phyloP scores from a whole-genome alignment of 2,113 vertebrate genomes.

The Melospiza georgiana region DNA sequence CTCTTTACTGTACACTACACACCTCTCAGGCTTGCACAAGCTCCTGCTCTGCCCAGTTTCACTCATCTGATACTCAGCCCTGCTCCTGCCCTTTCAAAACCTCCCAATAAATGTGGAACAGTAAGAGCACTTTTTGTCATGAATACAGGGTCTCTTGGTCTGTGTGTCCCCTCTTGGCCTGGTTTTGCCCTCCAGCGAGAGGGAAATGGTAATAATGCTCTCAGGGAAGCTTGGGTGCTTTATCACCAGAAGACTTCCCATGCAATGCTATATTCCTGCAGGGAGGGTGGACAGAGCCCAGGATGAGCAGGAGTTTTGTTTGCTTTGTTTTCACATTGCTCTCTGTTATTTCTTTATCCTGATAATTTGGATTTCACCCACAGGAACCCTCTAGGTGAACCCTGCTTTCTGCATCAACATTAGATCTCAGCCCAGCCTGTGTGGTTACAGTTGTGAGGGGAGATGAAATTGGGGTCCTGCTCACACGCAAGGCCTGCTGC shows the following conservation, averaged over 20 bases:
- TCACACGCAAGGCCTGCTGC: background rate
- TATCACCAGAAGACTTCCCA: background rate
- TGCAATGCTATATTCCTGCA: rapidly evolving
- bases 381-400: background rate
- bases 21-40: background rate
- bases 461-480: background rate
- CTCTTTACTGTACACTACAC: background rate
- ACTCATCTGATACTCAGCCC: background rate
- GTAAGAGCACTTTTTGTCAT: background rate
- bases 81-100: background rate
- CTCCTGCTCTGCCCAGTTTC: background rate
- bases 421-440: background rate
- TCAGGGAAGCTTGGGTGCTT: rapidly evolving
- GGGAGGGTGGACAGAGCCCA: background rate
- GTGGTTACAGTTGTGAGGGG: background rate
- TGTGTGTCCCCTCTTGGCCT: background rate
- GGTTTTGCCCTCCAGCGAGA: background rate
- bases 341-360: background rate
- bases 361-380: background rate
- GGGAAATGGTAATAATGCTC: background rate
- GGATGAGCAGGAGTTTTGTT: background rate
- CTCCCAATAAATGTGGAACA: background rate
- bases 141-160: background rate
- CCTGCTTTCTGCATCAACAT: background rate
- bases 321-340: background rate